Base-by-base conservation (phyloP, 2,888 invertebrate genomes). In the Junonia oenone region DNA sequence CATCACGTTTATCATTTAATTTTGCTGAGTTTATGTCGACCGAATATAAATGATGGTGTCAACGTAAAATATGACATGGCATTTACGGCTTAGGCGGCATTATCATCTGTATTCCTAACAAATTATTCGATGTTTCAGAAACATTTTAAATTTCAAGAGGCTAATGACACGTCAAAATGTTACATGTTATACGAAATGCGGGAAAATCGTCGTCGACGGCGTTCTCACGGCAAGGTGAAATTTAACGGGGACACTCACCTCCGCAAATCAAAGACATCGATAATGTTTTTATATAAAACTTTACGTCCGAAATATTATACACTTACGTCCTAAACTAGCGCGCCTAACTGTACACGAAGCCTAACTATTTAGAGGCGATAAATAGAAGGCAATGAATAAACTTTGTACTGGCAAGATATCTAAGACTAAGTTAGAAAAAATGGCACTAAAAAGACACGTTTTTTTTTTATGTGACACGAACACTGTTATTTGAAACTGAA, bases 371-470 rank as follows among this genome's bases (percentile, higher is more conserved):
- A 75, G 68, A 86, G 79, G 86, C 86, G 74, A 83, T n/a, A n/a
- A n/a, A n/a, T n/a, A n/a, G 78, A 87, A 89, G 87, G 89, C 88
- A 80, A 81, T 78, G 68, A 79, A 82, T 79, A 75, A 81, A 82
- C 73, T 88, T 90, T 90, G 90, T 90, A 90, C 90, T 90, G 73
- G 85, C 86, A 73, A 81, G 72, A 69, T 81, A 78, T 73, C 78
- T 79, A 80, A 66, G 75, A 80, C 63, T 68, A 67, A 75, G 75
- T 80, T 80, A 78, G 65, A 76, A 76, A 75, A 77, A 85, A 88
- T 88, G 86, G 88, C 89, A 89, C 89, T 84, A 84, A 85, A 86
- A 89, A 89, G 87, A 90, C 89, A 89, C 89, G 83, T 76, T 82
- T 71, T 72, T 70, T 65, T 75, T 64, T n/a, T n/a, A n/a, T n/a